Base-by-base conservation (phyloP, 1,140 invertebrate genomes). In the Tetraneura akinire region DNA sequence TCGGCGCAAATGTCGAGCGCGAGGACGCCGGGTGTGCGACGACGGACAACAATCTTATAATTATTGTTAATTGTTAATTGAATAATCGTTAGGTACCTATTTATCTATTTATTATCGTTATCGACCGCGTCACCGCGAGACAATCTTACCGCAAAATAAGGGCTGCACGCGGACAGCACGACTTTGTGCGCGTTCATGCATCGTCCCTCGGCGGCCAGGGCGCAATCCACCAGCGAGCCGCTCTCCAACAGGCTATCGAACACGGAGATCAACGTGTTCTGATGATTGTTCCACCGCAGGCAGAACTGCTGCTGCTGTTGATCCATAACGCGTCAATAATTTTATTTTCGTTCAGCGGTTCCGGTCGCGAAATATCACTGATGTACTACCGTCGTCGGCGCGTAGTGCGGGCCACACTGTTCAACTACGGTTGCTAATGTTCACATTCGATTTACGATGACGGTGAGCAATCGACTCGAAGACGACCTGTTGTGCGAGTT, bases 241-340 rank as follows among this genome's bases (percentile, higher is more conserved):
- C 85, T 86, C 68, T 86, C 85, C 55, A 89, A 82, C 47, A 90
- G 83, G 62, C 84, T 85, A 80, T 89, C 87, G 82, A 90, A 89
- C 55, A 88, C 87, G 64, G 87, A 86, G 68, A 88, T 84, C 81
- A 89, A 85, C 26, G 88, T 89, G 42, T 84, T 85, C 83, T 88
- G 88, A 83, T 89, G 88, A 83, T 89, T 88, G 84, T 89, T 89
- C 88, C 88, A 89, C 82, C 88, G 86, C 66, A 89, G 84, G 84
- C 88, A 89, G 84, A 88, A 89, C 82, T 89, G 88, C 53, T 76
- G 74, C 53, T 78, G 74, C 55, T 78, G 71, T 32, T 76, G 71
- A n/a, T 76, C 73, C 73, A 76, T 76, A 26, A 26, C 29, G 29
- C 53, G 42, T 86, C n/a, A n/a, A n/a, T n/a, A n/a, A n/a, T n/a